These are phyloP conservation scores for Trachurus trachurus DNA, from an alignment of 2,797 vertebrate species.

Conservation along the genomic window DNA sequence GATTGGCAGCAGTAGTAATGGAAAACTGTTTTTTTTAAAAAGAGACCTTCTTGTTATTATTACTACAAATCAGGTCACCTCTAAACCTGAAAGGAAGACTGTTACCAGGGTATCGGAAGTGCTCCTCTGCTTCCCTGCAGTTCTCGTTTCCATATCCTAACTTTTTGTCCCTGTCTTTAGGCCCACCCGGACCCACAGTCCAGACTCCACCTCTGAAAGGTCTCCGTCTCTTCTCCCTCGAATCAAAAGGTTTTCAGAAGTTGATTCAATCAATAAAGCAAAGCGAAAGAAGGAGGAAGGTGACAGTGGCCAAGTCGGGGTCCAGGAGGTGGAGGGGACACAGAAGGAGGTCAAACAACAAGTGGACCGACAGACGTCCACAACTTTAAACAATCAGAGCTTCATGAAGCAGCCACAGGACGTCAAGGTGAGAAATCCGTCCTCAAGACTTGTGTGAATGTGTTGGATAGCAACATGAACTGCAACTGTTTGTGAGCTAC, in stretches of 20 bases:
- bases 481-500: background rate
- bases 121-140: too few species aligned
- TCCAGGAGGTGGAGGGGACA: slow-evolving; percentile 33
- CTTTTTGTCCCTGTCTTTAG: slow-evolving; percentile 38
- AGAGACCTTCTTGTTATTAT: too few species aligned
- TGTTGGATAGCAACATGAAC: background rate
- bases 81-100: too few species aligned
- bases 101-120: too few species aligned
- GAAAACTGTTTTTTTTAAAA: too few species aligned
- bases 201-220: slow-evolving; percentile 73
- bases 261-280: slow-evolving; percentile 51
- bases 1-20: too few species aligned
- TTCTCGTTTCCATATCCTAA: too few species aligned
- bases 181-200: slow-evolving; percentile 72
- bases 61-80: too few species aligned
- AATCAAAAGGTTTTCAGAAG: slow-evolving; percentile 67
- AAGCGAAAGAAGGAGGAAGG: slow-evolving; percentile 86
- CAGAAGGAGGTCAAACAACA: background rate
- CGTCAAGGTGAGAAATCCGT: slow-evolving; percentile 44
- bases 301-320: slow-evolving; percentile 56
- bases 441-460: background rate
- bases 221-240: slow-evolving; percentile 84
- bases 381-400: slow-evolving; percentile 1
- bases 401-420: slow-evolving; percentile 9
- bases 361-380: background rate